Evolutionary conservation across 2,888 invertebrate species (phyloP).

Genomic region (Masnerella sp.): DNA sequence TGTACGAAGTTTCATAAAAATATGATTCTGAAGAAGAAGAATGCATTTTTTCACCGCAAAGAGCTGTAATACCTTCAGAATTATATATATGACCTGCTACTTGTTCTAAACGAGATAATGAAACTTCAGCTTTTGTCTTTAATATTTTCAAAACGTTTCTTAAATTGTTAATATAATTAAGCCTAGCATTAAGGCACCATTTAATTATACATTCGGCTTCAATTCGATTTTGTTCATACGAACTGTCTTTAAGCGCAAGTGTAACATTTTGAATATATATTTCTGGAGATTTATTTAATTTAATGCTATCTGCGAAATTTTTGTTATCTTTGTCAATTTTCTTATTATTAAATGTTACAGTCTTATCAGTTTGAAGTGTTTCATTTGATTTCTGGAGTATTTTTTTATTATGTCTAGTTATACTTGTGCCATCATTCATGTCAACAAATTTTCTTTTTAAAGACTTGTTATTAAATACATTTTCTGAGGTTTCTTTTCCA

Average conservation of each 20-base stretch:
- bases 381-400: too few relatives aligned
- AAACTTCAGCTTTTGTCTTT: slow-evolving; percentile 5
- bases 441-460: too few relatives aligned
- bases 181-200: neutral
- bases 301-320: neutral
- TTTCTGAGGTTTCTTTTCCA: too few relatives aligned
- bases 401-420: too few relatives aligned
- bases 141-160: neutral
- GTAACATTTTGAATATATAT: slow-evolving; percentile 11
- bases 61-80: slow-evolving; percentile 2
- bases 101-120: slow-evolving; percentile 8
- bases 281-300: neutral
- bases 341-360: neutral
- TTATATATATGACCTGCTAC: neutral
- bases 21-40: neutral
- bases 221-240: slow-evolving; percentile 1
- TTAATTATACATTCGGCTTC: slow-evolving; percentile 11
- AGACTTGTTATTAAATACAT: too few relatives aligned
- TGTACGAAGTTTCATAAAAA: slow-evolving; percentile 9
- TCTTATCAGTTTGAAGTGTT: neutral
- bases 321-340: neutral
- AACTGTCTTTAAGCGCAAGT: neutral
- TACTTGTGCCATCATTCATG: too few relatives aligned
- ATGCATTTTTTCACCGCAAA: slow-evolving; percentile 22
- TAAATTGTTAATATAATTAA: neutral